Conservation (phyloP, 2,797 vertebrate species). For the Sus cebifrons region DNA sequence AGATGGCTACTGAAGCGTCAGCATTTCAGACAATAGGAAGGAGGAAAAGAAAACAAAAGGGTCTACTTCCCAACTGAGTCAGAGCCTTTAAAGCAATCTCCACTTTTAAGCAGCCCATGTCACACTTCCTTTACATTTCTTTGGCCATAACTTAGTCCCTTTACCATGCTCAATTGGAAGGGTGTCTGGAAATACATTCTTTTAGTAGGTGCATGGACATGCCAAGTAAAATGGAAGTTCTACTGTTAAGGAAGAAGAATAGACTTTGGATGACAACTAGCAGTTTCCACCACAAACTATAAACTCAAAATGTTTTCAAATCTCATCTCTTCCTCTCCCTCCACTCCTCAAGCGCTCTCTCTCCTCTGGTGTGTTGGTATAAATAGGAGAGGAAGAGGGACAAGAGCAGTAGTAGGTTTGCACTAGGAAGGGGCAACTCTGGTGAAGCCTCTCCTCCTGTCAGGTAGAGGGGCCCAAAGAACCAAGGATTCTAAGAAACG, state of each 20-base stretch:
- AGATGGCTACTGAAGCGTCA: background rate
- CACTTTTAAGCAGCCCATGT: background rate
- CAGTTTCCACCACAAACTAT: background rate
- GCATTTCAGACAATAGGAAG: background rate
- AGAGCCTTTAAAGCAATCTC: background rate
- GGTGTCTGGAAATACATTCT: background rate
- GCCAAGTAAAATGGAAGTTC: conserved; percentile 21
- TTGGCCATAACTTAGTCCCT: background rate
- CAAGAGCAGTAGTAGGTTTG: background rate
- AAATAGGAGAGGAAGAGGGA: background rate
- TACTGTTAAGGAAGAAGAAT: background rate
- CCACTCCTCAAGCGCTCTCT: background rate
- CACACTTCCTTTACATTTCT: conserved; percentile 5
- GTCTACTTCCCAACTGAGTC: background rate
- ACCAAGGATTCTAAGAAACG: background rate
- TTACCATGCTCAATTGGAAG: background rate
- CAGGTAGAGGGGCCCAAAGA: background rate
- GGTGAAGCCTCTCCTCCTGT: background rate
- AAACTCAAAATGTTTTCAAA: conserved; percentile 18
- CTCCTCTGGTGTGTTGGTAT: background rate
- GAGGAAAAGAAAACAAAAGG: background rate
- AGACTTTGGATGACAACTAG: background rate
- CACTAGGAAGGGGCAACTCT: background rate
- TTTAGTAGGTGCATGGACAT: background rate
- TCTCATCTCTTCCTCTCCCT: background rate